Conservation (phyloP, 2,797 vertebrate species). For the Schizopygopsis pylzovi region DNA sequence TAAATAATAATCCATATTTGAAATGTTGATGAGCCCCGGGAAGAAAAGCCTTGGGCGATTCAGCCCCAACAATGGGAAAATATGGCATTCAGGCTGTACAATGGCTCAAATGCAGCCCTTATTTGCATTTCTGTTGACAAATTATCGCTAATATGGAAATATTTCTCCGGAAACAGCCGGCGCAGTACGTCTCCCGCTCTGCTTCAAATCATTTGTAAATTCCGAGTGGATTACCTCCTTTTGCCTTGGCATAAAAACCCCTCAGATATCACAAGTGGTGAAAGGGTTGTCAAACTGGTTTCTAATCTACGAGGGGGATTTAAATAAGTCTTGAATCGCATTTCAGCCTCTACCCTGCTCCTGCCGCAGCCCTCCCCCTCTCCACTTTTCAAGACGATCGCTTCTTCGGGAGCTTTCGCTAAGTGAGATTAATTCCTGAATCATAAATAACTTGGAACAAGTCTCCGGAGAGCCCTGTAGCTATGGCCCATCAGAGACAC, state of each 20-base stretch:
- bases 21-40: constrained; percentile 67
- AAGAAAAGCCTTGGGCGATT: constrained; percentile 66
- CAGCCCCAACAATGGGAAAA: constrained; percentile 72
- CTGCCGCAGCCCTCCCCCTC: constrained; percentile 67
- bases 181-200: constrained; percentile 71
- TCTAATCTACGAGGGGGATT: constrained; percentile 85
- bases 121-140: constrained; percentile 77
- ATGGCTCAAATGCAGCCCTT: constrained; percentile 68
- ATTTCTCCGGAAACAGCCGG: constrained; percentile 66
- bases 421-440: constrained; percentile 84
- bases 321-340: constrained; percentile 80
- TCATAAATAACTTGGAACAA: constrained; percentile 81
- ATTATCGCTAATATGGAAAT: constrained; percentile 65
- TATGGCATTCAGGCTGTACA: constrained; percentile 70
- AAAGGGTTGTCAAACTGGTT: constrained; percentile 81
- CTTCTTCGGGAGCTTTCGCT: constrained; percentile 72
- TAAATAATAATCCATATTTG: constrained; percentile 71
- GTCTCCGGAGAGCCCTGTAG: constrained; percentile 62
- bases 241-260: constrained; percentile 72
- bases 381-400: constrained; percentile 73
- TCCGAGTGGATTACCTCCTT: constrained; percentile 79
- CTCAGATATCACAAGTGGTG: constrained; percentile 73
- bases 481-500: constrained; percentile 65
- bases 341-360: constrained; percentile 59
- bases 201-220: constrained; percentile 73